Conservation (phyloP, 1,140 invertebrate species). For the Sesamia nonagrioides region DNA sequence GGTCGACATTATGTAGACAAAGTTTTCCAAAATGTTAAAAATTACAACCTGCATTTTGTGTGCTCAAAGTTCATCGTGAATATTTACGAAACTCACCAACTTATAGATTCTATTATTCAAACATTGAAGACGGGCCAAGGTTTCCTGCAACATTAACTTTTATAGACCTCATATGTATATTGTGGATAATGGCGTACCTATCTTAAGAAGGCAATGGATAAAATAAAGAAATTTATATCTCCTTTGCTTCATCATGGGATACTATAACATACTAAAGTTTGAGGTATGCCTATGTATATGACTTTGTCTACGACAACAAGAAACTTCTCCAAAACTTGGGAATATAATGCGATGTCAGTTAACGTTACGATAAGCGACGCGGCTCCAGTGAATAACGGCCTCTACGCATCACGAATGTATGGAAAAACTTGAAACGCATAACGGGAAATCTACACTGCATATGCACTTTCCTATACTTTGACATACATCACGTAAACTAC, state of each 20-base stretch:
- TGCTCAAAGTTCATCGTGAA: conserved; percentile 35
- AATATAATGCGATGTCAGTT: conserved; percentile 61
- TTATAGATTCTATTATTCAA: conserved; percentile 47
- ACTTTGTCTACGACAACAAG: conserved; percentile 49
- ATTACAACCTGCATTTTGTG: conserved; percentile 43
- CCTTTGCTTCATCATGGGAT: background rate
- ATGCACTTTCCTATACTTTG: conserved; percentile 58
- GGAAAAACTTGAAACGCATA: conserved; percentile 72
- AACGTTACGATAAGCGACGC: conserved; percentile 70
- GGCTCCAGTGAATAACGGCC: conserved; percentile 74
- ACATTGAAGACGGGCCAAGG: conserved; percentile 49
- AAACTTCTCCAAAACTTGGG: conserved; percentile 58
- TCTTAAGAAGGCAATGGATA: background rate
- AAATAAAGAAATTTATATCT: conserved; percentile 2
- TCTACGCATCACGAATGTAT: conserved; percentile 65
- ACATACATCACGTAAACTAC: conserved; percentile 45
- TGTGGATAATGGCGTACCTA: conserved; percentile 6
- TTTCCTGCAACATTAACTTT: conserved; percentile 29
- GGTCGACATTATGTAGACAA: conserved; percentile 11
- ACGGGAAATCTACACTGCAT: conserved; percentile 67
- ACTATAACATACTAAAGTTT: conserved; percentile 4
- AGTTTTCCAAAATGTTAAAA: conserved; percentile 44
- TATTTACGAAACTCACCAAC: conserved; percentile 40
- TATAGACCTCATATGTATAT: conserved; percentile 14
- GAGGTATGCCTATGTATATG: conserved; percentile 35